phyloP scores from a whole-genome alignment of 1,140 invertebrate genomes.

The Caenorhabditis brenneri region DNA sequence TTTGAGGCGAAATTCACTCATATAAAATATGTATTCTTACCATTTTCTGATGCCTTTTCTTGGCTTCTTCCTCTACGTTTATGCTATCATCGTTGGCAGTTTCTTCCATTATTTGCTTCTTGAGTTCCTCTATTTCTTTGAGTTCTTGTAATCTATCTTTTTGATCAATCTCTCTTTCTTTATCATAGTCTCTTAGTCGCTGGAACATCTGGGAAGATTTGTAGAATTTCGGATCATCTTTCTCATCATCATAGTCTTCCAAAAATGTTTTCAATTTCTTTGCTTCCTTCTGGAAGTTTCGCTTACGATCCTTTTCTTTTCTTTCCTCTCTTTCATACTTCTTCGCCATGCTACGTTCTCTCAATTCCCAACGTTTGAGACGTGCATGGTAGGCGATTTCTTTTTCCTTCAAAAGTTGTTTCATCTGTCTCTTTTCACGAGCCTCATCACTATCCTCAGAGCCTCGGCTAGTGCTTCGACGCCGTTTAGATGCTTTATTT shows the following conservation, averaged over 20 bases:
- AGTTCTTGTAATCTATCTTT: constrained; percentile 87
- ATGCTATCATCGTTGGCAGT: constrained; percentile 76
- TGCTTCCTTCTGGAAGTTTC: constrained; percentile 76
- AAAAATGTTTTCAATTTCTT: constrained; percentile 93
- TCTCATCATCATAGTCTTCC: constrained; percentile 97
- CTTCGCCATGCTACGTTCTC: constrained; percentile 75
- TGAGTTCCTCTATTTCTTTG: constrained; percentile 88
- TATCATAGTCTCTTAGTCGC: constrained; percentile 83
- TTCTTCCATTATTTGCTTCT: constrained; percentile 81
- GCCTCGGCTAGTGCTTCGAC: background rate
- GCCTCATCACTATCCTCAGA: constrained; percentile 51
- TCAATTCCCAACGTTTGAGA: constrained; percentile 80
- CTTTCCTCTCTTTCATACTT: constrained; percentile 44
- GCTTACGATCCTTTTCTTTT: constrained; percentile 47
- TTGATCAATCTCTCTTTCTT: constrained; percentile 87
- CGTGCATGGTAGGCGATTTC: constrained; percentile 46
- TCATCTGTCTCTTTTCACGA: constrained; percentile 36
- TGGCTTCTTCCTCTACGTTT: constrained; percentile 81
- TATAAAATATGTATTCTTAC: background rate
- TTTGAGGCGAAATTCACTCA: background rate
- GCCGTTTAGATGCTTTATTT: background rate
- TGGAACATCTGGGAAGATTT: constrained; percentile 85
- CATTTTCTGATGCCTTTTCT: constrained; percentile 30
- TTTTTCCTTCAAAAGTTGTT: constrained; percentile 52
- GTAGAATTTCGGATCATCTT: constrained; percentile 94